A percentile compares a stretch with the other conserved stretches of the same genome.
These are phyloP conservation scores for Sphaerophoria taeniata DNA, from an alignment of 2,888 invertebrate genomes.

Conservation along the genomic window DNA sequence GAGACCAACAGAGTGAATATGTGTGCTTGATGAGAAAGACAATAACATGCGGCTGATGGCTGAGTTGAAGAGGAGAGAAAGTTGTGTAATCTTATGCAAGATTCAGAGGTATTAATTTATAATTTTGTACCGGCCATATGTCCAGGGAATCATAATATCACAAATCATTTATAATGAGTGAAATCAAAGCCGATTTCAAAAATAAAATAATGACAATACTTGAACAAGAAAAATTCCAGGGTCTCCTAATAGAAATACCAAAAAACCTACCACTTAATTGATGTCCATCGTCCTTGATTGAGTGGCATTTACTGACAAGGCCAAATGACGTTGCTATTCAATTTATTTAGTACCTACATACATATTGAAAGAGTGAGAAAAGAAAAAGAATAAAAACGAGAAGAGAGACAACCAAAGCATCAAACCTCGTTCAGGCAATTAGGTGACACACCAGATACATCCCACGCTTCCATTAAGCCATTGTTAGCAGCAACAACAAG, in stretches of 20 bases:
- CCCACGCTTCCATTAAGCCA: conserved; percentile 10
- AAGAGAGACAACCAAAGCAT: conserved; percentile 2
- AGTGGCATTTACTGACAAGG: conserved; percentile 33
- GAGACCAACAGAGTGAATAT: background rate
- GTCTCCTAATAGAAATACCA: background rate
- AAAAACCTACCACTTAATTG: too few relatives aligned
- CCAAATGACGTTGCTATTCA: conserved; percentile 20
- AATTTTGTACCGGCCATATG: too few relatives aligned
- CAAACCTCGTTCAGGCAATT: conserved; percentile 27
- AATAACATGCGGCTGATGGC: too few relatives aligned
- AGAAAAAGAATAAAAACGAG: background rate
- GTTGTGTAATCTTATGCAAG: too few relatives aligned
- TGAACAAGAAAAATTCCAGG: background rate
- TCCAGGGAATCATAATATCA: background rate
- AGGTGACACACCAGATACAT: conserved; percentile 3
- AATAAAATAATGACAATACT: background rate
- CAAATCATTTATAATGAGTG: background rate
- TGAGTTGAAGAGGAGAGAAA: too few relatives aligned
- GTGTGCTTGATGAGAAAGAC: background rate
- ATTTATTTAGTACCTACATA: background rate
- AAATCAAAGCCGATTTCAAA: background rate
- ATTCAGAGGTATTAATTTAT: too few relatives aligned
- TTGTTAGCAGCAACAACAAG: conserved; percentile 13
- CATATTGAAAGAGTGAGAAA: background rate
- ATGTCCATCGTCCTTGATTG: conserved; percentile 40